Evolutionary conservation across 2,797 vertebrate genomes (phyloP), one percentile per base, ranked within the genome.

Genomic region (Naso thynnoides): DNA sequence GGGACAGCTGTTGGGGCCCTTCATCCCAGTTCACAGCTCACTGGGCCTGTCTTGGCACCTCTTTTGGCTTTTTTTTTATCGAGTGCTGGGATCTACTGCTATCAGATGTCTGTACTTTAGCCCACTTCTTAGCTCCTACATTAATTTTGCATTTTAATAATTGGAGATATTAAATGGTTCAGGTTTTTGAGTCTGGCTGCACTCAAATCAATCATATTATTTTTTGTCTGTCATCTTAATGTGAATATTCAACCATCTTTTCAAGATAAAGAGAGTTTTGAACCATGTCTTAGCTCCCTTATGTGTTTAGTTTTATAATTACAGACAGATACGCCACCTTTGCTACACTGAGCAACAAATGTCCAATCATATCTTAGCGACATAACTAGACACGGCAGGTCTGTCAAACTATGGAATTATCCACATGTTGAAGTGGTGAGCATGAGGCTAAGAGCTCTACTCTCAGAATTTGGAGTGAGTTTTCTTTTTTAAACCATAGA

Each of bases 1-100:
- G 83, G 82, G 81, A 63, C 87, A 91, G 81, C 89, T 90, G 79
- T 74, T 74, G 6, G 38, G 45, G 18, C 59, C 36, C 70, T 83
- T 81, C 38, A 50, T 73, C 54, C 57, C 41, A 66, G 50, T 79
- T 73, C 73, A 73, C 54, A 72, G 70, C 62, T 62, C 70, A 68
- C 54, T 39, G 47, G 62, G 56, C 41, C 38, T 47, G 58, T 70
- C 60, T 60, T 44, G 0, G 16, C 58, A 47, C 62, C 24, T 38
- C 31, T 42, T 4, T 15, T 63, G 68, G 41, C 60, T 26, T 39
- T 13, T 26, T 39, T 13, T 68, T 61, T 42, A 73, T 58, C 33
- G 52, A 47, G 21, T 4, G 16, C 21, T 67, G 24, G 33, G 53
- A 27, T 65, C 13, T 27, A 23, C 16, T 33, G 18, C 29, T 33